Percentiles rank a stretch among this genome's conserved stretches.
These are phyloP conservation scores for Anhinga anhinga DNA, from an alignment of 2,113 vertebrate genomes.

Conservation along the genomic window DNA sequence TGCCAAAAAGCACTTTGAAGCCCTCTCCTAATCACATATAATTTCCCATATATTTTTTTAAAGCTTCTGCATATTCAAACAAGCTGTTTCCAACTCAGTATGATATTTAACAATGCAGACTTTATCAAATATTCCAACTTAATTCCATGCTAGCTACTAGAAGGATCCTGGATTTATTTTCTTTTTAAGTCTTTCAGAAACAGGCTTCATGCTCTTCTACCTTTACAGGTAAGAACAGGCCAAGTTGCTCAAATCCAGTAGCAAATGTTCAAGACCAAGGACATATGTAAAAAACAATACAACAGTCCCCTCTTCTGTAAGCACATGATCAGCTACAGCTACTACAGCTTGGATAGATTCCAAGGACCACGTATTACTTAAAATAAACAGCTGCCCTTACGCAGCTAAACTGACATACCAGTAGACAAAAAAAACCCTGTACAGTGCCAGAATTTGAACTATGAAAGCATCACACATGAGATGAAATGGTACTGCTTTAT, in stretches of 20 bases:
- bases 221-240: background rate
- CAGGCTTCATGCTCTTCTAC: background rate
- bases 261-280: background rate
- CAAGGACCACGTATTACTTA: background rate
- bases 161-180: background rate
- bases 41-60: background rate
- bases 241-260: background rate
- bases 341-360: background rate
- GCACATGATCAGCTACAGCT: background rate
- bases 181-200: background rate
- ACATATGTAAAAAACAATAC: background rate
- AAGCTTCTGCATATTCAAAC: background rate
- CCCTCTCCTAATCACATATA: background rate
- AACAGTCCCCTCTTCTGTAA: background rate
- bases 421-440: background rate
- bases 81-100: background rate
- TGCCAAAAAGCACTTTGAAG: background rate
- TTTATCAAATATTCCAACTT: conserved; percentile 10
- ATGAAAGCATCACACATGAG: background rate
- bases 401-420: background rate
- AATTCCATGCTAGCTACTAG: background rate
- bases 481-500: background rate
- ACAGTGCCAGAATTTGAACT: background rate
- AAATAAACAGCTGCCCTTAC: background rate
- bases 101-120: background rate